These are phyloP conservation scores for Eidolon dupreanum DNA, from an alignment of 2,797 vertebrate species.

Conservation along the genomic window DNA sequence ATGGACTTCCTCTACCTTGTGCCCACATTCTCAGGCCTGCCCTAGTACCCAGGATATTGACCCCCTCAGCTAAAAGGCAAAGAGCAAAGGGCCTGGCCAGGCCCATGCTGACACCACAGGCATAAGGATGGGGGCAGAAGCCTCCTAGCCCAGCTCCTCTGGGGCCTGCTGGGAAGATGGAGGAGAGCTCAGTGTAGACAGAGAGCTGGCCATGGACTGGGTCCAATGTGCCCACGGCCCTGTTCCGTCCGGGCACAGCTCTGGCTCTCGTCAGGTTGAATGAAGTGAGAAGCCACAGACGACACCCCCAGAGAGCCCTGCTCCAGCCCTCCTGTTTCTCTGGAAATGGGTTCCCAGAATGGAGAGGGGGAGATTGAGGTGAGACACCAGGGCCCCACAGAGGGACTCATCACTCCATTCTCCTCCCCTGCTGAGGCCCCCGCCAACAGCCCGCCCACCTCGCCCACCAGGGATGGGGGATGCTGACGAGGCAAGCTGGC, in stretches of 20 bases:
- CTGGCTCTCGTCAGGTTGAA: not conserved
- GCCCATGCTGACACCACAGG: not conserved
- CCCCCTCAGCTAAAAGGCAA: not conserved
- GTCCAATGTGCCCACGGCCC: not conserved
- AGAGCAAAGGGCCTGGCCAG: not conserved
- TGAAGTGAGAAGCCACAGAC: not conserved
- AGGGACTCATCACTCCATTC: not conserved
- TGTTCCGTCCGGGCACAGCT: not conserved
- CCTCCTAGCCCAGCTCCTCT: not conserved
- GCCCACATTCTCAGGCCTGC: not conserved
- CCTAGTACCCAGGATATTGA: not conserved
- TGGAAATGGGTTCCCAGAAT: not conserved
- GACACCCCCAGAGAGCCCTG: not conserved
- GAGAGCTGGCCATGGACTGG: not conserved
- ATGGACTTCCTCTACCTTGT: rapidly evolving
- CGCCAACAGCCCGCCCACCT: not conserved
- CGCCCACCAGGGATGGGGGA: not conserved
- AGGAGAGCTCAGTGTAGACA: not conserved
- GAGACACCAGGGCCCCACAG: not conserved
- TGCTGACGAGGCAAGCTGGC: not conserved
- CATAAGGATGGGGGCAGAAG: not conserved
- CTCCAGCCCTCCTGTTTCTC: not conserved
- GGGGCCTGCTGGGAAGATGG: not conserved
- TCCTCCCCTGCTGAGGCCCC: not conserved
- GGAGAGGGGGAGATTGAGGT: not conserved